Conservation (phyloP, 2,888 invertebrate genomes). For the Acronicta alni region DNA sequence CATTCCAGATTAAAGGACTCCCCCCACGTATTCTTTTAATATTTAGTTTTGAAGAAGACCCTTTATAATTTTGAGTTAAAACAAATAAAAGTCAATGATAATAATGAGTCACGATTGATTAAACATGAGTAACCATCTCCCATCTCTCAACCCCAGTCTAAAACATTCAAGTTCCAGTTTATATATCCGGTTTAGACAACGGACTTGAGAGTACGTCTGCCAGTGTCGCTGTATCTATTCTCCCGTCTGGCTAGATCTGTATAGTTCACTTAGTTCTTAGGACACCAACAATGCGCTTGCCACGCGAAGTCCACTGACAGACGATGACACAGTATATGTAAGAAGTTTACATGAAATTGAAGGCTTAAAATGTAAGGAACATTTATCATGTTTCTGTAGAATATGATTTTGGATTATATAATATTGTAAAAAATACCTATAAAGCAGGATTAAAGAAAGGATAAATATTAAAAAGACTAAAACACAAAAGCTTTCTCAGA, state of each 20-base stretch:
- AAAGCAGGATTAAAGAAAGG: too few relatives aligned
- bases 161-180: conserved; percentile 44
- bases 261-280: conserved; percentile 49
- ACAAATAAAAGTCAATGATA: background rate
- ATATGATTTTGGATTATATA: background rate
- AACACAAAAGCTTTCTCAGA: too few relatives aligned
- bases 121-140: conserved; percentile 19
- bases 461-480: too few relatives aligned
- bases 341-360: conserved; percentile 1
- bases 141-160: conserved; percentile 16
- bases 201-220: conserved; percentile 65
- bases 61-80: background rate
- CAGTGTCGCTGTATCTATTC: conserved; percentile 64
- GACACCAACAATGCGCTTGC: conserved; percentile 48
- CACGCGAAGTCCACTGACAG: conserved; percentile 37
- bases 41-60: too few relatives aligned
- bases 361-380: background rate
- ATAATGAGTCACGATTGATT: conserved; percentile 15
- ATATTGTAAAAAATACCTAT: background rate
- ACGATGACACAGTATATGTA: conserved; percentile 32
- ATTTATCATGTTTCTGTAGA: background rate
- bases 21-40: too few relatives aligned
- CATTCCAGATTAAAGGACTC: too few relatives aligned
- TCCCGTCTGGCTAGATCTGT: conserved; percentile 61
- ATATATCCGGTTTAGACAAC: conserved; percentile 65